Evolutionary conservation across 2,113 vertebrate species (phyloP), one percentile per base, ranked within the genome.

Genomic region (Aegypius monachus): DNA sequence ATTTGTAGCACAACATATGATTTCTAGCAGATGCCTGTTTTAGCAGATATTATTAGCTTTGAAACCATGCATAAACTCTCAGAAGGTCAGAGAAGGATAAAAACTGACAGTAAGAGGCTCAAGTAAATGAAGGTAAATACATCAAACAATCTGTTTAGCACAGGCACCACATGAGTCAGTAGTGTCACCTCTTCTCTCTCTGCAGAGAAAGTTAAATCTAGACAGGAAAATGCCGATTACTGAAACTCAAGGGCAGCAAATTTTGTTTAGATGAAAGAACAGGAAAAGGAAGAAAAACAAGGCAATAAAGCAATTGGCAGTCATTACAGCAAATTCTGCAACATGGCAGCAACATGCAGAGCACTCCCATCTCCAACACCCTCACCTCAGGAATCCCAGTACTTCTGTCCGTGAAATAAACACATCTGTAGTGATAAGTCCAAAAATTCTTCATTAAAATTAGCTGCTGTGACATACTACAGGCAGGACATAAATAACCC

Each of bases 41-140:
- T 58, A 66, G 50, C 82, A 90, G 92, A 36, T 47, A 86, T 92
- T 90, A 92, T 88, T 90, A 96, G 55, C 86, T 93, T 77, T 66
- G 92, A 86, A 95, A 73, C n/a, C 75, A 85, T 55, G 68, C 92
- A 95, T 81, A 86, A 83, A 92, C 47, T 81, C 59, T 42, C 77
- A 27, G 81, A 81, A 95, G 95, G 92, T 95, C 97, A 88, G 77
- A 27, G 67, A 74, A 94, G 86, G 80, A 95, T 81, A 84, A 92
- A 92, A 92, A 59, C 65, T 81, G 94, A 78, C 88, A 93, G 81
- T 13, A 26, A 95, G 86, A 91, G 52, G 75, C 88, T 94, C 67
- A 25, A 90, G 67, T 13, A 90, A 97, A 94, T 81, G 82, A 90
- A 92, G 82, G 82, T 75, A 88, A 86, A 92, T 27, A 67, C 86